Conservation (phyloP, 2,888 invertebrate species). For the Lomographa bimaculata region DNA sequence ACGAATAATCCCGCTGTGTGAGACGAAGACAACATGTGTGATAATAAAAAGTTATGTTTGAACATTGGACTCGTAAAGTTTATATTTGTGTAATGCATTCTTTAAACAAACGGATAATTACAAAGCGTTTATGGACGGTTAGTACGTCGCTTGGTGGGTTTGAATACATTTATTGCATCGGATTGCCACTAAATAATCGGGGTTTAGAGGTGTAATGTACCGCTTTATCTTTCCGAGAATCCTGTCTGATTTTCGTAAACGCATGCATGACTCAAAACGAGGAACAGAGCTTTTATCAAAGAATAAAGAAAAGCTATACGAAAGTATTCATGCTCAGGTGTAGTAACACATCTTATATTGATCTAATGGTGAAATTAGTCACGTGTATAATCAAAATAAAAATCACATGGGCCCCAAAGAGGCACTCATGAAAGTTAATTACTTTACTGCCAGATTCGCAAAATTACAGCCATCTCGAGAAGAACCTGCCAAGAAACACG, state of each 20-base stretch:
- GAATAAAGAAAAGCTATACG: no score
- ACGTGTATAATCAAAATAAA: no score
- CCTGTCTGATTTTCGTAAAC: slow-evolving; percentile 33
- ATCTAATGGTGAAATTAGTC: no score
- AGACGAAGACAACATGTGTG: slow-evolving; percentile 72
- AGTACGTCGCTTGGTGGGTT: slow-evolving; percentile 48
- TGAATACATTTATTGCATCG: slow-evolving; percentile 62
- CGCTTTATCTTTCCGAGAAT: slow-evolving; percentile 33
- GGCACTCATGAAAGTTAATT: no score
- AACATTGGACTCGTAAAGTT: slow-evolving; percentile 77
- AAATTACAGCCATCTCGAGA: no score
- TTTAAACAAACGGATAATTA: slow-evolving; percentile 79
- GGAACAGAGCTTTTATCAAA: slow-evolving; percentile 5
- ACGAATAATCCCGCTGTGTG: slow-evolving; percentile 53
- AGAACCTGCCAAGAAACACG: no score
- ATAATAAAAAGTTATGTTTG: slow-evolving; percentile 69
- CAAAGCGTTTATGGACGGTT: slow-evolving; percentile 65
- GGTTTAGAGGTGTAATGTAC: slow-evolving; percentile 40
- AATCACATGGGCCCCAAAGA: no score
- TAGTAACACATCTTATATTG: no score
- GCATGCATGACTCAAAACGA: slow-evolving; percentile 22
- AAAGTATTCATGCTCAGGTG: no score
- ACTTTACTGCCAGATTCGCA: no score
- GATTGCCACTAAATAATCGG: slow-evolving; percentile 54
- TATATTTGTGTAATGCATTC: slow-evolving; percentile 78